These are phyloP conservation scores for Myotis daubentonii DNA, from an alignment of 2,797 vertebrate species.

Conservation along the genomic window DNA sequence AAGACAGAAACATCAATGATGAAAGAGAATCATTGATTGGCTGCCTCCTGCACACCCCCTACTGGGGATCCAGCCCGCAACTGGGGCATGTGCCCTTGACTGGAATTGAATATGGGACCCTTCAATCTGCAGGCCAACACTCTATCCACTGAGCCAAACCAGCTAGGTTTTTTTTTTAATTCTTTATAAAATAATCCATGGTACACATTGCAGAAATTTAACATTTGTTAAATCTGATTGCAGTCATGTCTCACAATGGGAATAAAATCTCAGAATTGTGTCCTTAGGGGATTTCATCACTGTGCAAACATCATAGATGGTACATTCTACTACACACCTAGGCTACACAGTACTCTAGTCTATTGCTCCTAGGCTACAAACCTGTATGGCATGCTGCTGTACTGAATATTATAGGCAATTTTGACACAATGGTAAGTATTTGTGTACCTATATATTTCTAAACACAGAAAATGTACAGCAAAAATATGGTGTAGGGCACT, in stretches of 20 bases:
- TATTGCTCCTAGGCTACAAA: neutral
- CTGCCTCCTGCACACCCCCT: too few relatives aligned
- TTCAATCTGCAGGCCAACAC: too few relatives aligned
- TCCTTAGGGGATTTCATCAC: neutral
- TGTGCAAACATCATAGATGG: neutral
- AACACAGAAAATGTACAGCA: neutral
- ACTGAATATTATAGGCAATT: neutral
- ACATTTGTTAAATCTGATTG: neutral
- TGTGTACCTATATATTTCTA: neutral
- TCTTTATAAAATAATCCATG: neutral
- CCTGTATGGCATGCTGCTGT: neutral
- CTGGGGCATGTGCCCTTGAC: too few relatives aligned
- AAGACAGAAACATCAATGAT: too few relatives aligned
- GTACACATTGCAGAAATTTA: neutral
- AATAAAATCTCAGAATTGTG: neutral
- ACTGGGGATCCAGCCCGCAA: too few relatives aligned
- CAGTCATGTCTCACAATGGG: neutral
- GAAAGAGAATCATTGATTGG: too few relatives aligned
- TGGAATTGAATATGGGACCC: too few relatives aligned
- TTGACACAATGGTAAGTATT: neutral
- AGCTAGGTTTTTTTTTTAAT: neutral
- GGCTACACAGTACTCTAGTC: too few relatives aligned
- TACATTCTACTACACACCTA: neutral
- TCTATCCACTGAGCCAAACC: too few relatives aligned
- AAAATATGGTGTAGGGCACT: neutral